Base-by-base conservation (phyloP, 2,113 vertebrate genomes). In the Opisthocomus hoazin region DNA sequence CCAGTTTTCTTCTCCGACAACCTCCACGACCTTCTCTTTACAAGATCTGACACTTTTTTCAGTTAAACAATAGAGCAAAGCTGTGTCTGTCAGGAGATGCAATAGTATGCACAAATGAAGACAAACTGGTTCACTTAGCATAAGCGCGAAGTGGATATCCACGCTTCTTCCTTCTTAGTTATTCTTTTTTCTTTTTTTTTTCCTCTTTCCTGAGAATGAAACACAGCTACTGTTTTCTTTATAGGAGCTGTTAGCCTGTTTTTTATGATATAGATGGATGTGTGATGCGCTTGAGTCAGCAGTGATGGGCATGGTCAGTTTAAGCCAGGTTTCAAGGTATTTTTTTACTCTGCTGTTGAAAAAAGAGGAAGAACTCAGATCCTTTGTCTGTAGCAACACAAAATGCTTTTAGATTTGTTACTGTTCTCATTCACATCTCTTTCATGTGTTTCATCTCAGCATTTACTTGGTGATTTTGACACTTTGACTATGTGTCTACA, bases 321-420 rank as follows among this genome's bases (percentile, higher is more conserved):
- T 45, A 15, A 94, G 29, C 6, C 30, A 34, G 8, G 37, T 92
- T 90, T 86, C n/a, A 68, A 73, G 65, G 45, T 53, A 19, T 22
- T 68, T 71, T 68, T 76, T 89, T 60, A 36, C 30, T 78, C 12
- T n/a, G 66, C 63, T 45, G 12, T 37, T 85, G 63, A 46, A 82
- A 75, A 36, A 75, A 73, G 13, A 90, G 46, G 43, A 88, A 77
- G 36, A 54, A 63, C 29, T 84, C 21, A 15, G 45, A 50, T 81
- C 57, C 48, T 64, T 46, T 4, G 3, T 74, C 30, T 41, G 50
- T 41, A 70, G 63, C 50, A 83, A 45, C 13, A 18, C 8, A 51
- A n/a, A 24, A 82, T 93, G 64, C 53, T 75, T 85, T 36, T 48
- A 65, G 21, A 22, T 85, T 87, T 89, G 20, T 78, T 91, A 39